Evolutionary conservation across 2,797 vertebrate genomes (phyloP).

Genomic region (Poliocrania exsul): DNA sequence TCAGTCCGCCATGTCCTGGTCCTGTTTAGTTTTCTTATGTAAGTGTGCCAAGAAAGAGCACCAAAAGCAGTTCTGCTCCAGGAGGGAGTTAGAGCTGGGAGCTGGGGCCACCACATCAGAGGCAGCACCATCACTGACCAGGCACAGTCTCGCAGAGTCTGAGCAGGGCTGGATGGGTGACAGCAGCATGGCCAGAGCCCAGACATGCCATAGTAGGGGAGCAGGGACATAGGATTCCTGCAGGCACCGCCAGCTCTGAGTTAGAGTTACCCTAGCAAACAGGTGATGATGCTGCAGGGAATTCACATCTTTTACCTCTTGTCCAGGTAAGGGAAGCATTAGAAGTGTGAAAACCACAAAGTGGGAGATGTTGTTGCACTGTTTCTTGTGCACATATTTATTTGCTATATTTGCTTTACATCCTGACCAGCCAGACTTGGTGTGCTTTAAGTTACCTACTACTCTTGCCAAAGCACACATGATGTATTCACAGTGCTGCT

Average conservation of each 20-base stretch:
- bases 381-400: neutral
- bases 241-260: neutral
- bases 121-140: fast-evolving
- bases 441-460: neutral
- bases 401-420: neutral
- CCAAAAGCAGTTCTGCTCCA: neutral
- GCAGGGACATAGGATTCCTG: neutral
- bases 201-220: neutral
- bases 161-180: neutral
- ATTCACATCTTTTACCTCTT: neutral
- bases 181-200: fast-evolving
- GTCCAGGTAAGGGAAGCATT: neutral
- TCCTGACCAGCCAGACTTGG: neutral
- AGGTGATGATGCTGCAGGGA: neutral
- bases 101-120: neutral
- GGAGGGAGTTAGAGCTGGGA: neutral
- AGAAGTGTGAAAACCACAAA: neutral
- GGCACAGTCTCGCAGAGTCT: neutral
- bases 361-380: neutral
- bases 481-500: fast-evolving
- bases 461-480: fast-evolving
- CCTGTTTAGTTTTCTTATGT: neutral
- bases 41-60: neutral
- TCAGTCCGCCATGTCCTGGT: neutral
- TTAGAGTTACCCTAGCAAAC: neutral